phyloP scores from a whole-genome alignment of 2,113 vertebrate species.

The Paralichthys olivaceus region DNA sequence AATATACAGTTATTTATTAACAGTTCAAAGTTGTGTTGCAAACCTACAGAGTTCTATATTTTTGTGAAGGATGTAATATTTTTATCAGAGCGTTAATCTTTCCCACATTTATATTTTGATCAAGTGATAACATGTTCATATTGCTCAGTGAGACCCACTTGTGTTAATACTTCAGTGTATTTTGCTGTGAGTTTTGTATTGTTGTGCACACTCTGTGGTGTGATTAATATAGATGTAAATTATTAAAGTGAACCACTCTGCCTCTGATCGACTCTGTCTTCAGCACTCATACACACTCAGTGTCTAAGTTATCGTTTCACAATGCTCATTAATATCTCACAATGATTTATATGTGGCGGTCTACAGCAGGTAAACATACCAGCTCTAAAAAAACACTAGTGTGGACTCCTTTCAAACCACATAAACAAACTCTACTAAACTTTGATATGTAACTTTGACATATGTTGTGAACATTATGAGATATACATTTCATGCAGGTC shows the following conservation, averaged over 20 bases:
- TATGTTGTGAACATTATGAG: too few relatives aligned
- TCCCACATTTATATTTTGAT: constrained; percentile 39
- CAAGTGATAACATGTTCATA: neutral
- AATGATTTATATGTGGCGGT: neutral
- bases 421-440: too few relatives aligned
- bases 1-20: constrained; percentile 8
- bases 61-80: constrained; percentile 32
- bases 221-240: constrained; percentile 40
- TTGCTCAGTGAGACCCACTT: neutral
- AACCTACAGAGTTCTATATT: constrained; percentile 45
- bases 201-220: constrained; percentile 60
- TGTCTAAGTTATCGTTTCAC: too few relatives aligned
- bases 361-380: too few relatives aligned
- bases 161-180: constrained; percentile 28
- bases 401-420: too few relatives aligned
- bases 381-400: too few relatives aligned
- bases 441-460: too few relatives aligned
- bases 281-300: neutral
- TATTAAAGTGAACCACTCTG: constrained; percentile 42
- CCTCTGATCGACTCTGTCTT: constrained; percentile 8
- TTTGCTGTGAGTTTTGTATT: constrained; percentile 73
- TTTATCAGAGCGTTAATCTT: constrained; percentile 30
- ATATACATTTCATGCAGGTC: too few relatives aligned
- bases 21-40: constrained; percentile 1
- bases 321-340: neutral